Percentiles rank a stretch among this genome's conserved stretches.
These are phyloP conservation scores for Sus cebifrons DNA, from an alignment of 2,797 vertebrate genomes.

Conservation along the genomic window DNA sequence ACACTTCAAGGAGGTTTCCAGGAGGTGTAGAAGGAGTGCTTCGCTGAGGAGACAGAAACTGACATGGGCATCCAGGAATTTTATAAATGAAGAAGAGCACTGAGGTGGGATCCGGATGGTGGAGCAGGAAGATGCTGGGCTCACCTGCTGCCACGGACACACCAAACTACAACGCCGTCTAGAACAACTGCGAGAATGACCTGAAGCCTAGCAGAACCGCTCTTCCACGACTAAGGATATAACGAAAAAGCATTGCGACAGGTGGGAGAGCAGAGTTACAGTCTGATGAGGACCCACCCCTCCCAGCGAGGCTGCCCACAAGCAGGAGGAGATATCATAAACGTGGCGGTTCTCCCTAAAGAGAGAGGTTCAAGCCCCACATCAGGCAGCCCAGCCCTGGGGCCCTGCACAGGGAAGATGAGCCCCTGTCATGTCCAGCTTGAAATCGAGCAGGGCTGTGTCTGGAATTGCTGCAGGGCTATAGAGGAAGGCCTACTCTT, in stretches of 20 bases:
- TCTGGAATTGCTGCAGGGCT: not conserved
- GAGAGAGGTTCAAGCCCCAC: not conserved
- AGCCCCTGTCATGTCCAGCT: not conserved
- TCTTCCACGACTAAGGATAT: not conserved
- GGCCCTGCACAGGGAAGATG: not conserved
- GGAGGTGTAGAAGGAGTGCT: fast-evolving
- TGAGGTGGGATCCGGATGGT: not conserved
- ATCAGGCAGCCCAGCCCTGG: not conserved
- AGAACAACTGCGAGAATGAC: not conserved
- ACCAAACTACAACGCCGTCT: fast-evolving
- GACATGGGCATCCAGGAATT: not conserved
- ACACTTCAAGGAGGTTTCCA: not conserved
- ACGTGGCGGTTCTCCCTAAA: not conserved
- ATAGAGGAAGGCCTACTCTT: not conserved
- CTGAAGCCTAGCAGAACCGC: not conserved
- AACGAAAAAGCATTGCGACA: not conserved
- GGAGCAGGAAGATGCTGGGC: not conserved
- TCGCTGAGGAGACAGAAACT: not conserved
- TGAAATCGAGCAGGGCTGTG: not conserved
- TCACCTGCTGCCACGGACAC: not conserved
- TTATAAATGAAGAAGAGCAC: not conserved
- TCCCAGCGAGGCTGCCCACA: not conserved
- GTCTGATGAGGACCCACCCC: not conserved
- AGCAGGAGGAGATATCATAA: fast-evolving
- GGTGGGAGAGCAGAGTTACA: not conserved